phyloP scores from a whole-genome alignment of 2,888 invertebrate species.

The Tenthredo notha region DNA sequence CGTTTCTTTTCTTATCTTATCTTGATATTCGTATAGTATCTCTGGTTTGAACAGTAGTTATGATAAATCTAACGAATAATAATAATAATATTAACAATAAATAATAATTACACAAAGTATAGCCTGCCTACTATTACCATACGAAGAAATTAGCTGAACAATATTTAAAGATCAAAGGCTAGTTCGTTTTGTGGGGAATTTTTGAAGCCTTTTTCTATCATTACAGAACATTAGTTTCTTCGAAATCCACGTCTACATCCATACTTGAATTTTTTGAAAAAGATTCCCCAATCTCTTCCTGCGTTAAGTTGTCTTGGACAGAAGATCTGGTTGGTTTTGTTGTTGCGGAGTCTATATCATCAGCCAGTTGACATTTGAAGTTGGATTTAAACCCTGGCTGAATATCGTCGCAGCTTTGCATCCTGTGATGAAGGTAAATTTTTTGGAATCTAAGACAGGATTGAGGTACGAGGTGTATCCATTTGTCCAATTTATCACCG shows the following conservation, averaged over 20 bases:
- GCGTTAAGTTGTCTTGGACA: not conserved
- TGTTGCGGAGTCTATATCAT: constrained; percentile 1
- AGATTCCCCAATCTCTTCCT: not conserved
- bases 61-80: constrained; percentile 23
- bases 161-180: not conserved
- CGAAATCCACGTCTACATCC: constrained; percentile 15
- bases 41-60: constrained; percentile 15
- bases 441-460: constrained; percentile 16
- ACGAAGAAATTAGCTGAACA: not conserved
- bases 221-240: not conserved
- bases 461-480: not conserved
- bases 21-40: not conserved
- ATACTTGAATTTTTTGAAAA: constrained; percentile 8
- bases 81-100: constrained; percentile 32
- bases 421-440: constrained; percentile 21
- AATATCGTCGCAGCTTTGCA: constrained; percentile 23
- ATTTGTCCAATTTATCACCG: too few relatives aligned
- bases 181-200: not conserved
- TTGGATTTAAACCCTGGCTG: constrained; percentile 20
- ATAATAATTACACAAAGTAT: constrained; percentile 9
- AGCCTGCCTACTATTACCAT: not conserved
- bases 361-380: constrained; percentile 17
- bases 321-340: constrained; percentile 26
- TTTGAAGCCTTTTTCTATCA: not conserved
- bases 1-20: not conserved